phyloP scores from a whole-genome alignment of 1,140 invertebrate species.

The Himalopsyche phryganea region DNA sequence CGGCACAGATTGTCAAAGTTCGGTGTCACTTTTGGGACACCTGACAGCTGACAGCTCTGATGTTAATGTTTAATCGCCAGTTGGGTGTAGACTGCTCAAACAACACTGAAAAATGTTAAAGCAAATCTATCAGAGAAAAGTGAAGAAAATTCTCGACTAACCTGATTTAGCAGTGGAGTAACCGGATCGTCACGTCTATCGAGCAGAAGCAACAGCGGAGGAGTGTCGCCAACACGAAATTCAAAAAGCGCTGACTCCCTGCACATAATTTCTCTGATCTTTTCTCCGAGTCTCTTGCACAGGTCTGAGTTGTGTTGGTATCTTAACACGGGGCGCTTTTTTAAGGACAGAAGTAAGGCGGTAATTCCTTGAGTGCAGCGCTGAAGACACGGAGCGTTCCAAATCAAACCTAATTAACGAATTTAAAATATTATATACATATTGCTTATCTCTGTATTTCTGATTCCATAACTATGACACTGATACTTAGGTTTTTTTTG shows the following conservation, averaged over 20 bases:
- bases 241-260: constrained; percentile 87
- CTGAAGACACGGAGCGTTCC: constrained; percentile 71
- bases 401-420: constrained; percentile 58
- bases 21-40: too few species aligned
- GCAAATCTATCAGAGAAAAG: too few species aligned
- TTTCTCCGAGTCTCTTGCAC: constrained; percentile 81
- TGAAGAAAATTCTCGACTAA: not conserved
- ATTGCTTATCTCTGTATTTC: too few species aligned
- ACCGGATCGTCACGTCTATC: constrained; percentile 92
- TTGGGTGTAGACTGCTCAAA: too few species aligned
- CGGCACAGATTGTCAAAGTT: too few species aligned
- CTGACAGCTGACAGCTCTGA: too few species aligned
- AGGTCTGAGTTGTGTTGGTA: constrained; percentile 88
- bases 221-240: constrained; percentile 69
- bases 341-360: constrained; percentile 85
- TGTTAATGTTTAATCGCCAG: too few species aligned
- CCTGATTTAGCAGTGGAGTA: constrained; percentile 93
- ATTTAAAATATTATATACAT: not conserved
- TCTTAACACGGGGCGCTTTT: constrained; percentile 85
- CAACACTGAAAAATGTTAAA: too few species aligned
- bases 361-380: constrained; percentile 83
- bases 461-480: too few species aligned
- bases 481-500: too few species aligned
- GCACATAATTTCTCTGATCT: constrained; percentile 75
- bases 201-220: constrained; percentile 80